phyloP scores from a whole-genome alignment of 2,113 vertebrate species.

The Paradisaea rubra region DNA sequence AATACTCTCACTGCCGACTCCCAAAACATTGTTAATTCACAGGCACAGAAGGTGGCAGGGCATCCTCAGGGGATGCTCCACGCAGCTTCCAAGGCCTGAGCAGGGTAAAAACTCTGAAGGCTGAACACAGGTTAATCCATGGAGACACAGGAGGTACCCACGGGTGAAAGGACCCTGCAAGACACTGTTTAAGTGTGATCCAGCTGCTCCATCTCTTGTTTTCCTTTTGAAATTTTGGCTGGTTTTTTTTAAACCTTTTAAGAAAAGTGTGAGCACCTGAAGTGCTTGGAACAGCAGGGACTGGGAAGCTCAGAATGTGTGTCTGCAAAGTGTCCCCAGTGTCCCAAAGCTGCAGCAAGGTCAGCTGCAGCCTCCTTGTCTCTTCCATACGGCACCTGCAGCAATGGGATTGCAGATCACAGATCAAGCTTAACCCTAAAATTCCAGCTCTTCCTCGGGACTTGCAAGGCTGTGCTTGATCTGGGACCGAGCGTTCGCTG shows the following conservation, averaged over 20 bases:
- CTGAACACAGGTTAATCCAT: rapidly evolving
- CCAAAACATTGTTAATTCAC: neutral
- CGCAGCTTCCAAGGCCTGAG: neutral
- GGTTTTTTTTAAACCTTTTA: neutral
- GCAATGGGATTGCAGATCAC: rapidly evolving
- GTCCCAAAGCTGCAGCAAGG: neutral
- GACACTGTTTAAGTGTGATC: neutral
- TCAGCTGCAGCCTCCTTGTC: neutral
- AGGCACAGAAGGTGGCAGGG: neutral
- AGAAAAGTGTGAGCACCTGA: neutral
- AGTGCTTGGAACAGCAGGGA: neutral
- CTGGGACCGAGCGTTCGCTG: neutral
- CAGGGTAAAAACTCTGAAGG: neutral
- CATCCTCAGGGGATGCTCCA: neutral
- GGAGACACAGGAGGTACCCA: rapidly evolving
- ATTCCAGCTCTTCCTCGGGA: neutral
- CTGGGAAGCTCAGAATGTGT: rapidly evolving
- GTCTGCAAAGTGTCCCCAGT: rapidly evolving
- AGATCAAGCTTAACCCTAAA: neutral
- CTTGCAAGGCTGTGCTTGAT: neutral
- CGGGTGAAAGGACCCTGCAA: neutral
- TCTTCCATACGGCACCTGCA: neutral
- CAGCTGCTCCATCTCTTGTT: neutral
- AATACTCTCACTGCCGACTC: neutral
- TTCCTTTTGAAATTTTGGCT: neutral